These are phyloP conservation scores for Zonitis immaculata DNA, from an alignment of 2,888 invertebrate species.

Conservation along the genomic window DNA sequence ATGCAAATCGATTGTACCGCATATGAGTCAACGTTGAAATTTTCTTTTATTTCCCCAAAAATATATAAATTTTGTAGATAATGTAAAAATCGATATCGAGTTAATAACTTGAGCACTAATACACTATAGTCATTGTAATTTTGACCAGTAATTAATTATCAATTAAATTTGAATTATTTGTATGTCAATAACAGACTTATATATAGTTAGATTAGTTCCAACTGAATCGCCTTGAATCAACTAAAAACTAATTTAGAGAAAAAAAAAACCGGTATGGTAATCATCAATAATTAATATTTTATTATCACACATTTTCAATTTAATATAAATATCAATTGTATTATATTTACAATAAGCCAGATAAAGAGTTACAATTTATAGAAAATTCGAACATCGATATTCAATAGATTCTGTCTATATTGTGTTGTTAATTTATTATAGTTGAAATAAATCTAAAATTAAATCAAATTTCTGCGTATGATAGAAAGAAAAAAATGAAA, in stretches of 20 bases:
- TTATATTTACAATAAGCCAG: neutral
- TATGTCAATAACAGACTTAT: constrained; percentile 18
- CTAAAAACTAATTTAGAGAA: neutral
- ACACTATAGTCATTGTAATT: constrained; percentile 5
- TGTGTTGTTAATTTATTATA: constrained; percentile 28
- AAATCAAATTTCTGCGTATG: constrained; percentile 32
- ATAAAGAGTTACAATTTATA: neutral
- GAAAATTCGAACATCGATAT: neutral
- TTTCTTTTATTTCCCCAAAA: no score
- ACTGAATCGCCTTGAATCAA: constrained; percentile 7
- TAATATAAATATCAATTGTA: neutral
- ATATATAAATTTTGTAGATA: no score
- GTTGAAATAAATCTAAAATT: constrained; percentile 26
- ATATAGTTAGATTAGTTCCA: constrained; percentile 10
- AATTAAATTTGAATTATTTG: constrained; percentile 17
- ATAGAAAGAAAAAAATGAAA: constrained; percentile 35
- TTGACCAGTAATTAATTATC: constrained; percentile 18
- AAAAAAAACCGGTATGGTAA: neutral
- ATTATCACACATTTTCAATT: neutral
- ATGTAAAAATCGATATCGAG: neutral
- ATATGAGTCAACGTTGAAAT: neutral
- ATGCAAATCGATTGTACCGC: constrained; percentile 1
- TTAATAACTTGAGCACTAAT: constrained; percentile 5
- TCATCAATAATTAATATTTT: no score
- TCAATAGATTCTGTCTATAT: neutral